Conservation (phyloP, 2,113 vertebrate species). For the Thinocorus orbignyianus region DNA sequence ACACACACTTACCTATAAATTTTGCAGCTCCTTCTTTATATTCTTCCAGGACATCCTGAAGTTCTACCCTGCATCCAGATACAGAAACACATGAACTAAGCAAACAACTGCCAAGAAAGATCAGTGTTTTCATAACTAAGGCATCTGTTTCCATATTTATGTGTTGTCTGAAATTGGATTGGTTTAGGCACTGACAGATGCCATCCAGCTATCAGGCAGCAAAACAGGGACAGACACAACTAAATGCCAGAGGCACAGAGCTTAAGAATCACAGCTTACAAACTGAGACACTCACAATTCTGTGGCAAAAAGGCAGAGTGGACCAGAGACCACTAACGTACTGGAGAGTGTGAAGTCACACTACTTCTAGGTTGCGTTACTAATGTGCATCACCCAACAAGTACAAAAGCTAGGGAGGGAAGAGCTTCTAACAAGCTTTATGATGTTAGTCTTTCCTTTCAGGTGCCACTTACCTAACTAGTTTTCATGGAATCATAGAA, state of each 20-base stretch:
- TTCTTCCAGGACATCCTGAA: conserved; percentile 91
- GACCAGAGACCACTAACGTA: not conserved
- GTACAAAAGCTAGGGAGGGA: too few species aligned
- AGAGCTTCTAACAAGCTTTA: not conserved
- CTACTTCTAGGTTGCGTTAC: not conserved
- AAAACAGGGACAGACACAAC: not conserved
- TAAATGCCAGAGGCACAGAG: not conserved
- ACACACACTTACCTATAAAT: conserved; percentile 85
- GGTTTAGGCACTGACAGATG: not conserved
- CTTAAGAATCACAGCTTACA: not conserved
- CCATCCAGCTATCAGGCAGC: not conserved
- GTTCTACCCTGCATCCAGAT: conserved; percentile 82
- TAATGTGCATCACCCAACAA: not conserved
- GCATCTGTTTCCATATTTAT: not conserved
- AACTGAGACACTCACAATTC: accelerated
- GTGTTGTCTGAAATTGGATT: not conserved
- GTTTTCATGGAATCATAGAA: too few species aligned
- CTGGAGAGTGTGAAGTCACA: accelerated
- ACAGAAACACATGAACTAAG: not conserved
- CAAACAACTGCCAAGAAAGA: not conserved
- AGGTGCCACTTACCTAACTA: not conserved
- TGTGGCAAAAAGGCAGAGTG: not conserved
- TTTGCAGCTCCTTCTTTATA: conserved; percentile 89
- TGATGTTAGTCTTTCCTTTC: not conserved
- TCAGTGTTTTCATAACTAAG: not conserved